Evolutionary conservation across 2,113 vertebrate genomes (phyloP).

Genomic region (Ciconia stormi): DNA sequence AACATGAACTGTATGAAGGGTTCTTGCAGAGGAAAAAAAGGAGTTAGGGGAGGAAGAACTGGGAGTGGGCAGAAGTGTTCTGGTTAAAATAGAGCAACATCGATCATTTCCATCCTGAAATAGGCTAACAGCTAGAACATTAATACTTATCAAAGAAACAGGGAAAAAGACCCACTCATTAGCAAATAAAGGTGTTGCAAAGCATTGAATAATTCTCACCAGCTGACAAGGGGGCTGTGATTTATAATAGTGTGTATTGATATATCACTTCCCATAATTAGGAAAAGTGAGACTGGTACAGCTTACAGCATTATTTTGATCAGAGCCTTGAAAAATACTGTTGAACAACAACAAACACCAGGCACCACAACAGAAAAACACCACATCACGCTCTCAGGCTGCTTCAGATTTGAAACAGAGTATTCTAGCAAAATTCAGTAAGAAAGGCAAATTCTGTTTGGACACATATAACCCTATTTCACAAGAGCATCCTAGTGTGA

Average conservation of each 20-base stretch:
- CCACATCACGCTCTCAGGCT: neutral
- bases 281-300: slow-evolving; percentile 8
- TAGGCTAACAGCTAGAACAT: slow-evolving; percentile 46
- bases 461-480: neutral
- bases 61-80: neutral
- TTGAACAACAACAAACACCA: neutral
- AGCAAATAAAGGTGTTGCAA: slow-evolving; percentile 61
- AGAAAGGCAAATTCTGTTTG: neutral
- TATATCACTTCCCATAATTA: slow-evolving; percentile 56
- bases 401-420: neutral
- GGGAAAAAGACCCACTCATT: neutral
- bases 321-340: slow-evolving; percentile 24
- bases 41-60: neutral
- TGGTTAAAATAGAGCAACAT: slow-evolving; percentile 8
- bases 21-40: neutral
- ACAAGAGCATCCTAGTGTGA: neutral
- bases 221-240: slow-evolving; percentile 47
- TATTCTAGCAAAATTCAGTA: neutral
- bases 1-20: neutral
- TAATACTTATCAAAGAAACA: slow-evolving; percentile 47
- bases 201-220: slow-evolving; percentile 50
- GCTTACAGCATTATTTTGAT: slow-evolving; percentile 55
- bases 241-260: slow-evolving; percentile 47
- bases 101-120: slow-evolving; percentile 46
- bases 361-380: neutral